Conservation (phyloP, 2,113 vertebrate species). For the Limanda limanda region DNA sequence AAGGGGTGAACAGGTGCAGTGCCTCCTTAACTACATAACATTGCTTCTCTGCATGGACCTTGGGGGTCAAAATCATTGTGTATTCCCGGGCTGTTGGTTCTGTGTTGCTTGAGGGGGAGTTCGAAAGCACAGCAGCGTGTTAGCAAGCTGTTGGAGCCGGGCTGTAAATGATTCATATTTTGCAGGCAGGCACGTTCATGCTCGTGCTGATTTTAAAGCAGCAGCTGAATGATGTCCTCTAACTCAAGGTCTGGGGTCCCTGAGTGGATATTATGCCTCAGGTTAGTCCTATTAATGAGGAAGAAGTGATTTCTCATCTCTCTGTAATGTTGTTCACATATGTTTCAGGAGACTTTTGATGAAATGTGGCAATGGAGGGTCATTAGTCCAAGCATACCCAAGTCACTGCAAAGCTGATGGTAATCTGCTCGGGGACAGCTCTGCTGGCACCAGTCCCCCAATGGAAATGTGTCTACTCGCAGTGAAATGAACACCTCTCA, state of each 20-base stretch:
- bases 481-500: slow-evolving; percentile 54
- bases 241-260: slow-evolving; percentile 71
- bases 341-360: slow-evolving; percentile 68
- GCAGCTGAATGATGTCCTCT: slow-evolving; percentile 73
- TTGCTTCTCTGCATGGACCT: slow-evolving; percentile 33
- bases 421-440: slow-evolving; percentile 66
- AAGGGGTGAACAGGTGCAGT: slow-evolving; percentile 4
- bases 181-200: slow-evolving; percentile 51
- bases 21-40: slow-evolving; percentile 48
- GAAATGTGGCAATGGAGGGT: slow-evolving; percentile 59
- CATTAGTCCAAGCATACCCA: slow-evolving; percentile 60
- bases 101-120: slow-evolving; percentile 42
- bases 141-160: slow-evolving; percentile 54
- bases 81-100: slow-evolving; percentile 60
- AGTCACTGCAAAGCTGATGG: slow-evolving; percentile 54
- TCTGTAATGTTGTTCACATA: slow-evolving; percentile 65
- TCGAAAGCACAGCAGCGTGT: slow-evolving; percentile 46
- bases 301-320: slow-evolving; percentile 49
- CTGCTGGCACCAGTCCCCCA: slow-evolving; percentile 38
- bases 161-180: slow-evolving; percentile 74
- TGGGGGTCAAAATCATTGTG: slow-evolving; percentile 63
- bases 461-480: slow-evolving; percentile 48
- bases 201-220: slow-evolving; percentile 60
- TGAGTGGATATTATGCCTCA: slow-evolving; percentile 64
- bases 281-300: slow-evolving; percentile 73